phyloP scores from a whole-genome alignment of 2,113 vertebrate genomes.

The Aplodontia rufa region DNA sequence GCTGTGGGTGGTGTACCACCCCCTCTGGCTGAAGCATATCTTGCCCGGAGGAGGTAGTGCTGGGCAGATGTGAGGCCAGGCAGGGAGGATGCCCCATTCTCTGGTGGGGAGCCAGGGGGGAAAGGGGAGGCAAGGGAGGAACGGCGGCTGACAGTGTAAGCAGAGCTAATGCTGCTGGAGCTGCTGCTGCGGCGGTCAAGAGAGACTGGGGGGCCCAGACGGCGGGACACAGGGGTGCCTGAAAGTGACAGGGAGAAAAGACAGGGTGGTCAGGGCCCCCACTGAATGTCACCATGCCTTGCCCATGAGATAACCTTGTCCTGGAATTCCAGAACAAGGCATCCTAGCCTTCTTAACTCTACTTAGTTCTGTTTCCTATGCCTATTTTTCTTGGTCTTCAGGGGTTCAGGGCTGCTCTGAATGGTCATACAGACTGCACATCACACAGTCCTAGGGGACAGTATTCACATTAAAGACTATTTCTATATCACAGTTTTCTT shows the following conservation, averaged over 20 bases:
- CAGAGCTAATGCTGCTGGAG: constrained; percentile 95
- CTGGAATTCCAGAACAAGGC: background rate
- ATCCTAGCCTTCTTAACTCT: background rate
- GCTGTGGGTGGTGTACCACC: constrained; percentile 91
- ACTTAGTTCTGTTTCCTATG: background rate
- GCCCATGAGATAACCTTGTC: background rate
- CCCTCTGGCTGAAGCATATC: constrained; percentile 92
- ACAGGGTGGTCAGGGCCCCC: background rate
- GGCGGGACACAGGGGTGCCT: constrained; percentile 65
- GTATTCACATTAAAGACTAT: background rate
- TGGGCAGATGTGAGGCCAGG: constrained; percentile 91
- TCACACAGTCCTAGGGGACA: background rate
- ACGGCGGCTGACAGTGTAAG: constrained; percentile 95
- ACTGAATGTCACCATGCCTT: background rate
- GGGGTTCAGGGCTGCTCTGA: background rate
- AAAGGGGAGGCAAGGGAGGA: constrained; percentile 96
- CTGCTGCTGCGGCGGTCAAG: constrained; percentile 92
- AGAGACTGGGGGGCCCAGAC: constrained; percentile 49
- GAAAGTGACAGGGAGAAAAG: background rate
- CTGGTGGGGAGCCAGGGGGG: constrained; percentile 87
- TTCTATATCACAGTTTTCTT: background rate
- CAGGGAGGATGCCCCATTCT: constrained; percentile 75
- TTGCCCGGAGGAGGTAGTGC: constrained; percentile 94
- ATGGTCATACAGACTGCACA: background rate
- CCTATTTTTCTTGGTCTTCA: background rate